Base-by-base conservation (phyloP, 2,113 vertebrate genomes). In the Stigmatopora argus region DNA sequence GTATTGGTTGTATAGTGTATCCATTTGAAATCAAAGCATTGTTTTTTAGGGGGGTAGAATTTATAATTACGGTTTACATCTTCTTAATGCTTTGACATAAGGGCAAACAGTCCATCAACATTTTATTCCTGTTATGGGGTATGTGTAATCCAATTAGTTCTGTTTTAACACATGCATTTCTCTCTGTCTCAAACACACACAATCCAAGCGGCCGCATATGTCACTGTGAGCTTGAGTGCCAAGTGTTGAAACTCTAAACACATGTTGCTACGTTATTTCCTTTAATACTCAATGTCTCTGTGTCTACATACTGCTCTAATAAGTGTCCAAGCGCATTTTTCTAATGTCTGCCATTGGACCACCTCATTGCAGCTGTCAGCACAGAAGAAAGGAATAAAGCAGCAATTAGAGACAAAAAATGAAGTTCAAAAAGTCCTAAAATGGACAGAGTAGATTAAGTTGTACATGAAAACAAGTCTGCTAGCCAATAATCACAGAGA, bases 261-360 rank as follows among this genome's bases (percentile, higher is more conserved):
- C 66, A 79, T 56, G 65, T 79, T 83, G 62, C 47, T 67, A 11
- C 59, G 31, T 14, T 71, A 51, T 67, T 64, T 52, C 63, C 49
- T 65, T 35, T 53, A 4, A 46, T 62, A 38, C 61, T 41, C 23
- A 64, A 48, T 73, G 56, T 70, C 56, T 73, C 46, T 75, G 66
- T 68, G 69, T 75, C 65, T 70, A 65, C 57, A 73, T n/a, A n/a
- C 61, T 44, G 59, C 45, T 61, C n/a, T 63, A 48, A 67, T 86
- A 82, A 87, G 81, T 81, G 74, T 74, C 51, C 70, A 65, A 66
- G 78, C 80, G 82, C 82, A 86, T 87, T 87, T 87, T 88, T 88
- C 55, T 80, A 77, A 85, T 83, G 84, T 87, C 81, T 86, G 68
- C 62, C 66, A 56, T 72, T 57, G 67, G 81, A 84, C 72, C 75